Evolutionary conservation across 2,797 vertebrate species (phyloP), one percentile per base, ranked within the genome.

Genomic region (Neopelma chrysocephalum): DNA sequence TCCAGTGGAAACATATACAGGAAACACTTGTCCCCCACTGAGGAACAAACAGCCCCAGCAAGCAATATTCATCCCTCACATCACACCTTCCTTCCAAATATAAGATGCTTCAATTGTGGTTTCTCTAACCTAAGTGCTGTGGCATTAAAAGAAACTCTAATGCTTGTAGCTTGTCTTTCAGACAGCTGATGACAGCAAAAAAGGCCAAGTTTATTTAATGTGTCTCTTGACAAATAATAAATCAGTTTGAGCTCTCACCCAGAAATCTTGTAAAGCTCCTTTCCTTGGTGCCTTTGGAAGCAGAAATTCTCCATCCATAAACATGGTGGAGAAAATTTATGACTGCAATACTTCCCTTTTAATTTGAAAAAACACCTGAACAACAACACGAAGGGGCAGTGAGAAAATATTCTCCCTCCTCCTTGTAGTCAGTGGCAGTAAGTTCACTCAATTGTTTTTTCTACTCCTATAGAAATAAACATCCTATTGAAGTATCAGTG

Each of bases 111-210:
- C 43, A 51, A 15, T 47, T 69, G 36, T 69, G 48, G 48, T 90
- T 91, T 90, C 70, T 90, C 38, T 70, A 60, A 56, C 12, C 2
- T 34, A 76, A 91, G 60, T 83, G 60, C 66, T 61, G 45, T 70
- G 68, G 72, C 82, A 92, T 96, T 92, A 93, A 86, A 94, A 75
- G 82, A 82, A 89, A 68, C 56, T 66, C n/a, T 87, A 64, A 64
- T 73, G 88, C 82, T 87, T 82, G 69, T 70, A 83, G 78, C 85
- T 90, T 9, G 16, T 90, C 70, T 89, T 83, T 91, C 78, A 90
- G 91, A 68, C 73, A 93, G 73, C 75, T 94, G 88, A 94, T 95
- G 96, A 81, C 90, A 96, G 88, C 82, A 92, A 65, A 93, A 97
- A 93, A 94, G 70, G 64, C 71, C 71, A 90, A 91, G 80, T 90